phyloP scores from a whole-genome alignment of 2,113 vertebrate genomes.

The Pelecanoides urinatrix region DNA sequence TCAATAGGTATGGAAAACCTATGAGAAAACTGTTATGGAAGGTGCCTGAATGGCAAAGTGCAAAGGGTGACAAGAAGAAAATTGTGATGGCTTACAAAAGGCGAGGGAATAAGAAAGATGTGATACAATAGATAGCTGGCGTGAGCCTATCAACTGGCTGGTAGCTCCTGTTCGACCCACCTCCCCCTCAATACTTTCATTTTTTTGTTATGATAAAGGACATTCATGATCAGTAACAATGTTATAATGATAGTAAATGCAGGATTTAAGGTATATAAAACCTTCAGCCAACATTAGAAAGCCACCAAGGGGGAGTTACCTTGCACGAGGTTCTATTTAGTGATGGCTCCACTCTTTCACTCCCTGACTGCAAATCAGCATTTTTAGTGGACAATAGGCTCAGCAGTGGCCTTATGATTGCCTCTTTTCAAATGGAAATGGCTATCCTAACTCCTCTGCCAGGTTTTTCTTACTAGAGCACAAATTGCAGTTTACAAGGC shows the following conservation, averaged over 20 bases:
- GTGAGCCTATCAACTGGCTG: constrained; percentile 62
- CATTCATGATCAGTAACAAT: constrained; percentile 70
- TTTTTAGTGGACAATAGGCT: constrained; percentile 94
- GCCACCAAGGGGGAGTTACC: constrained; percentile 78
- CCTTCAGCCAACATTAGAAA: constrained; percentile 72
- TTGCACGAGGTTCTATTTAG: constrained; percentile 81
- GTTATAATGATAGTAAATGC: constrained; percentile 75
- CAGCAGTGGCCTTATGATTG: constrained; percentile 97
- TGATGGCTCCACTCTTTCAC: constrained; percentile 80
- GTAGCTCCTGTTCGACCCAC: constrained; percentile 54
- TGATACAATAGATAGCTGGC: constrained; percentile 60
- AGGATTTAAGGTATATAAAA: constrained; percentile 74
- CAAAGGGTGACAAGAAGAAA: constrained; percentile 61
- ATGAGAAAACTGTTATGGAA: neutral
- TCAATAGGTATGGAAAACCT: constrained; percentile 45
- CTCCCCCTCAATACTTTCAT: constrained; percentile 58
- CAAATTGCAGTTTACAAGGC: constrained; percentile 99
- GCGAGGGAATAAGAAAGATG: constrained; percentile 50
- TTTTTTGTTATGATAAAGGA: constrained; percentile 66
- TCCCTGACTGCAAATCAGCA: constrained; percentile 90
- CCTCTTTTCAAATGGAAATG: constrained; percentile 99
- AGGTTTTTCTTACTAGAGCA: constrained; percentile 91
- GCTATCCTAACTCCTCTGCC: constrained; percentile 90
- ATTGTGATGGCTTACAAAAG: constrained; percentile 54
- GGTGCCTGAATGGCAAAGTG: constrained; percentile 13